These are phyloP conservation scores for Stenolophus ochropezus DNA, from an alignment of 2,888 invertebrate species.

Conservation along the genomic window DNA sequence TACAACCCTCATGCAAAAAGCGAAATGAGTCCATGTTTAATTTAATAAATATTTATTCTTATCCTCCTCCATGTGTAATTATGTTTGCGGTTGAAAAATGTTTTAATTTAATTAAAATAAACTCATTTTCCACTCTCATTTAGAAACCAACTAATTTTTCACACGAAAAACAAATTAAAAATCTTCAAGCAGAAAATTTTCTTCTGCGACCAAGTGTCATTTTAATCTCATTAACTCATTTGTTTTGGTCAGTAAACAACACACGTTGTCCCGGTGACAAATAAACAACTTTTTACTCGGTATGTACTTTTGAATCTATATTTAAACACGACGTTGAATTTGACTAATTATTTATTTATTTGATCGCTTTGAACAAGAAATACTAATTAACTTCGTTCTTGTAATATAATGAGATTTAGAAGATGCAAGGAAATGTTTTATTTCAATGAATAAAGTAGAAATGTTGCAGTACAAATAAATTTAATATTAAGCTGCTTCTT, in stretches of 20 bases:
- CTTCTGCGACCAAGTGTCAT: constrained; percentile 12
- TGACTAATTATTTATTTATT: not conserved
- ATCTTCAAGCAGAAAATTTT: constrained; percentile 26
- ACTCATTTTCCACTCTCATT: not conserved
- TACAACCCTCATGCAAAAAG: too few relatives aligned
- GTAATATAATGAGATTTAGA: not conserved
- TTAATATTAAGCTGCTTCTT: too few relatives aligned
- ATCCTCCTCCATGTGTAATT: not conserved
- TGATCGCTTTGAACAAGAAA: not conserved
- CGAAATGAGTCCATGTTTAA: too few relatives aligned
- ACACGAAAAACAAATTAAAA: constrained; percentile 29
- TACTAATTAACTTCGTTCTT: not conserved
- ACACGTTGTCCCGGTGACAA: not conserved
- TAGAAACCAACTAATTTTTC: not conserved
- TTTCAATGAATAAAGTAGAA: too few relatives aligned
- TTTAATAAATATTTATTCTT: not conserved
- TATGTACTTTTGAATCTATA: not conserved
- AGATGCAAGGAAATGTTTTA: too few relatives aligned
- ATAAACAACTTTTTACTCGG: not conserved
- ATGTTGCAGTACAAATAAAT: too few relatives aligned
- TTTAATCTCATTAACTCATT: constrained; percentile 29
- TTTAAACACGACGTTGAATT: not conserved
- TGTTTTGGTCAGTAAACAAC: constrained; percentile 32
- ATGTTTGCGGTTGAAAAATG: not conserved
- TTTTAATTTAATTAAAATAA: constrained; percentile 15